These are phyloP conservation scores for Chionis minor DNA, from an alignment of 2,113 vertebrate genomes.

Conservation along the genomic window DNA sequence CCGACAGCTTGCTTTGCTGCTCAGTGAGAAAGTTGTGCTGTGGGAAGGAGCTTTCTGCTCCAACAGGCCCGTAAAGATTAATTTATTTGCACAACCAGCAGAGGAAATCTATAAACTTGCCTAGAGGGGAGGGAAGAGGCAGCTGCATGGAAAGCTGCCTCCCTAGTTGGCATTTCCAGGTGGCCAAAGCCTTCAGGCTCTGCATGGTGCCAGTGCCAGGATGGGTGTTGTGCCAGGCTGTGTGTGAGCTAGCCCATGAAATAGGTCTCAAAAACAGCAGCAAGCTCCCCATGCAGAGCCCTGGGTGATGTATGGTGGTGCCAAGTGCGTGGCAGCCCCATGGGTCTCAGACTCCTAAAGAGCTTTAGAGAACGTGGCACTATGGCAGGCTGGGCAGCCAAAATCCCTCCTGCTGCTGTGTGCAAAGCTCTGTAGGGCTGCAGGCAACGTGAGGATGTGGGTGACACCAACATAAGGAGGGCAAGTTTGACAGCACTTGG, in stretches of 20 bases:
- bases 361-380: background rate
- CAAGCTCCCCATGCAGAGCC: background rate
- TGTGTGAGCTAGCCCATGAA: background rate
- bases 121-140: background rate
- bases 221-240: background rate
- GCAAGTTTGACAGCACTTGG: background rate
- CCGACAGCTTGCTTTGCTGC: background rate
- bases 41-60: background rate
- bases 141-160: background rate
- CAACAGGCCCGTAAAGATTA: accelerated
- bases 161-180: background rate
- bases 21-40: background rate
- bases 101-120: background rate
- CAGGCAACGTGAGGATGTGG: accelerated
- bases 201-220: background rate
- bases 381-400: accelerated
- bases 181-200: background rate
- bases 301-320: accelerated
- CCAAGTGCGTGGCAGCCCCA: background rate
- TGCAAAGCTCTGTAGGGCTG: background rate
- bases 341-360: background rate
- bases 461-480: background rate
- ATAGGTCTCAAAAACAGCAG: background rate
- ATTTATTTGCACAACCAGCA: background rate
- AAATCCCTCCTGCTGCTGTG: background rate